These are phyloP conservation scores for Orchesella cincta DNA, from an alignment of 1,140 invertebrate genomes.

Conservation along the genomic window DNA sequence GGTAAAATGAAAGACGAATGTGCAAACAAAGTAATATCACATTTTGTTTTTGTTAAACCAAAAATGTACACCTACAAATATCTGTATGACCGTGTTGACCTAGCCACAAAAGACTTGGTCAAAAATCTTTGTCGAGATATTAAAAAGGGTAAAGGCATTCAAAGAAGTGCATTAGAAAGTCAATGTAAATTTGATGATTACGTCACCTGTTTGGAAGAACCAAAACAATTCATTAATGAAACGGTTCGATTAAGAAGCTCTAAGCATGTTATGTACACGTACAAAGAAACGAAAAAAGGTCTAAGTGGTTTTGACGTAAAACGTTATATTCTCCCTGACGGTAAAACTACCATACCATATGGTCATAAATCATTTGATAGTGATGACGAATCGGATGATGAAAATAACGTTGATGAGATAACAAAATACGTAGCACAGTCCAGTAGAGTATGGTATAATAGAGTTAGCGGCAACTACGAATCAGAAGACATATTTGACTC, in stretches of 20 bases:
- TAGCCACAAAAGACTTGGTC: not conserved
- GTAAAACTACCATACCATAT: not conserved
- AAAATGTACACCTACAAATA: not conserved
- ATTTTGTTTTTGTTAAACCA: not conserved
- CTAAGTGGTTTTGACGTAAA: not conserved
- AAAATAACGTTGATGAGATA: not conserved
- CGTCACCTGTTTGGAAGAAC: no score
- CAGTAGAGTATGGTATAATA: not conserved
- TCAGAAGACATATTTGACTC: not conserved
- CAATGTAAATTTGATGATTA: not conserved
- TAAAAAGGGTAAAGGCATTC: no score
- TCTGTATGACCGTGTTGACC: not conserved
- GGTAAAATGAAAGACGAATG: not conserved
- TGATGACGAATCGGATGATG: not conserved
- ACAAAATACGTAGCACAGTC: not conserved
- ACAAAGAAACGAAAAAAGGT: not conserved
- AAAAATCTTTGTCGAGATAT: no score
- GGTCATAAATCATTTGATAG: not conserved
- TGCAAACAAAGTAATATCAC: no score
- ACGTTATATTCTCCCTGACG: not conserved
- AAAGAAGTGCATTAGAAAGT: not conserved
- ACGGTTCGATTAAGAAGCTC: no score
- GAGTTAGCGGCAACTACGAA: not conserved
- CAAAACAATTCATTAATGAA: no score
- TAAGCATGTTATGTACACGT: not conserved